Evolutionary conservation across 92 coral and sea anemone species (phyloP), one percentile per base, ranked within the genome.

Genomic region (Actinernus sp.): DNA sequence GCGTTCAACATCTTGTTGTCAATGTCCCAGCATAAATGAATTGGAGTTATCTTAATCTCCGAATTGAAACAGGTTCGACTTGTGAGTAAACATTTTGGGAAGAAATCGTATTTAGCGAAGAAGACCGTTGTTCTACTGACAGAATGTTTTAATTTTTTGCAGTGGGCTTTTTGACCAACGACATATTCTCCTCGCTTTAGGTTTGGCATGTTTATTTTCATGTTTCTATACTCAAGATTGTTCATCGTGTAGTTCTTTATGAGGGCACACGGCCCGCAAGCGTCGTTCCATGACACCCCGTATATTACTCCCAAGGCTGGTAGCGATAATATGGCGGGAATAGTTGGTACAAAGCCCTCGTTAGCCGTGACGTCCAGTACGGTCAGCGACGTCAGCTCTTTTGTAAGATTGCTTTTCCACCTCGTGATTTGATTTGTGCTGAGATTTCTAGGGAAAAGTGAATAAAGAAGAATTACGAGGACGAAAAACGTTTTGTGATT

Each of bases 1-100:
- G 66, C 38, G 27, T 71, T 85, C 19, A 90, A 39, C 4, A 85
- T 56, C 13, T 79, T 46, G 32, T 90, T 90, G 48, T 81, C 92
- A 2, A 47, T 31, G 18, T 85, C 83, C 85, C 91, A 90, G 59
- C 96, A 90, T 2, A 83, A 72, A 43, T 90, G 96, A 5, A 75
- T 53, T 0, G 87, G 92, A 16, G 70, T 74, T 28, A 66, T 29
- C n/a, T 40, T 19, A 14, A 90, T 63, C 32, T 80, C 72, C 45
- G 73, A 65, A 24, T 31, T 33, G 62, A 63, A 85, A 61, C 96
- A 90, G 36, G 40, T 39, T 16, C 25, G 17, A 34, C 36, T 28
- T 22, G 16, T 65, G 32, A 78, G 61, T n/a, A 90, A 32, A 49
- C 92, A 90, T 25, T 10, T 34, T 7, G 96, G 92, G 63, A 80